Evolutionary conservation across 2,888 invertebrate genomes (phyloP).

Genomic region (Eupithecia insigniata): DNA sequence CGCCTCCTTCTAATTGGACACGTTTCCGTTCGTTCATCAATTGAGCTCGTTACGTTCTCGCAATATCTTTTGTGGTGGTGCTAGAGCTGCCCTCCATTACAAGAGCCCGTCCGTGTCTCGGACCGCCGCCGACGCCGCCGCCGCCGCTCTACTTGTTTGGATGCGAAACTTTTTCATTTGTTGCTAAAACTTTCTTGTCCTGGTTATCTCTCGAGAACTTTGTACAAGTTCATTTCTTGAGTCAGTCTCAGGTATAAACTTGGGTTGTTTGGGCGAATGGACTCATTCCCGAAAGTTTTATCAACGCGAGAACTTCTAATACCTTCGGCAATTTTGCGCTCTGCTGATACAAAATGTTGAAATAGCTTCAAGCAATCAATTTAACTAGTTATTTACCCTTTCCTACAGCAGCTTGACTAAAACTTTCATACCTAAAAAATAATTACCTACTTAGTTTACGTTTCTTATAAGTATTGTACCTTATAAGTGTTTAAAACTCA

Average conservation of each 20-base stretch:
- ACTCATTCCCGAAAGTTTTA: slow-evolving; percentile 8
- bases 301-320: slow-evolving; percentile 3
- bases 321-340: background rate
- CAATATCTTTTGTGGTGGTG: slow-evolving; percentile 72
- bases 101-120: slow-evolving; percentile 43
- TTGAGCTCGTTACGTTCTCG: slow-evolving; percentile 80
- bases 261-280: slow-evolving; percentile 9
- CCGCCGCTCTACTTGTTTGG: slow-evolving; percentile 36
- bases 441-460: too few relatives aligned
- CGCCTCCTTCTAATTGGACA: slow-evolving; percentile 83
- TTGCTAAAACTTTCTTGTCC: slow-evolving; percentile 40
- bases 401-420: background rate
- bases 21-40: slow-evolving; percentile 83
- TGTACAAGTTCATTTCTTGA: slow-evolving; percentile 34
- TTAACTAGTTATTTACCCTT: background rate
- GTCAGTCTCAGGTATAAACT: slow-evolving; percentile 27
- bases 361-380: background rate
- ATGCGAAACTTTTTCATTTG: slow-evolving; percentile 47
- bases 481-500: background rate
- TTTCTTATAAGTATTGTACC: too few relatives aligned
- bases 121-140: slow-evolving; percentile 25
- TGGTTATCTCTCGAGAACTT: slow-evolving; percentile 43
- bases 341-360: background rate
- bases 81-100: slow-evolving; percentile 57
- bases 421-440: too few relatives aligned